Percentiles rank a stretch among this genome's conserved stretches.
These are phyloP conservation scores for Plagiodera versicolora DNA, from an alignment of 2,888 invertebrate genomes.

Conservation along the genomic window DNA sequence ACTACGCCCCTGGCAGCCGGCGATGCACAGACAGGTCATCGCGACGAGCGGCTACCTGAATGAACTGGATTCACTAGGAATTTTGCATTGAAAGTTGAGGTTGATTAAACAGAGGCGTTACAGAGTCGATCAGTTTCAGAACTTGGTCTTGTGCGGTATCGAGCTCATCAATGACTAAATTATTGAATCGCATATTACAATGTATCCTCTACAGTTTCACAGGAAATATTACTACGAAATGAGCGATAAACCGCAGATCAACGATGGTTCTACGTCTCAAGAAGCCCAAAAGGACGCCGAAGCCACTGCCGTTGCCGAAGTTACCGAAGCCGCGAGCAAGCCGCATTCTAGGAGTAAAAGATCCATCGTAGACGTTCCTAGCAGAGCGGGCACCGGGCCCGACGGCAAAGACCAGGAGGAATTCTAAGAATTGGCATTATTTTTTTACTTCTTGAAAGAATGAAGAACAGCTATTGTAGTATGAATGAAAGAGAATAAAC, in stretches of 20 bases:
- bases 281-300: background rate
- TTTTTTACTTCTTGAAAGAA: background rate
- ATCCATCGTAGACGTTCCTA: conserved; percentile 27
- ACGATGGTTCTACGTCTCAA: background rate
- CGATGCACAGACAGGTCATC: too few species aligned
- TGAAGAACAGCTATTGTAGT: background rate
- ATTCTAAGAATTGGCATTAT: background rate
- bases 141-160: too few species aligned
- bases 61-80: too few species aligned
- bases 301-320: too few species aligned
- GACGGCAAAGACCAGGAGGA: conserved; percentile 30
- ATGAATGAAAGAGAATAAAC: background rate
- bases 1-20: too few species aligned
- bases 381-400: conserved; percentile 26
- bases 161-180: too few species aligned
- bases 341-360: conserved; percentile 23
- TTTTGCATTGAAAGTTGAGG: too few species aligned
- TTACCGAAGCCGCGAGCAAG: background rate
- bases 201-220: background rate
- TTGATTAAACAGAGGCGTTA: too few species aligned
- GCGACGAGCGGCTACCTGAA: too few species aligned
- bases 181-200: too few species aligned
- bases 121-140: too few species aligned
- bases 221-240: background rate
- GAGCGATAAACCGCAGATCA: background rate